Evolutionary conservation across 2,113 vertebrate species (phyloP), one percentile per base, ranked within the genome.

Genomic region (Raphicerus campestris): DNA sequence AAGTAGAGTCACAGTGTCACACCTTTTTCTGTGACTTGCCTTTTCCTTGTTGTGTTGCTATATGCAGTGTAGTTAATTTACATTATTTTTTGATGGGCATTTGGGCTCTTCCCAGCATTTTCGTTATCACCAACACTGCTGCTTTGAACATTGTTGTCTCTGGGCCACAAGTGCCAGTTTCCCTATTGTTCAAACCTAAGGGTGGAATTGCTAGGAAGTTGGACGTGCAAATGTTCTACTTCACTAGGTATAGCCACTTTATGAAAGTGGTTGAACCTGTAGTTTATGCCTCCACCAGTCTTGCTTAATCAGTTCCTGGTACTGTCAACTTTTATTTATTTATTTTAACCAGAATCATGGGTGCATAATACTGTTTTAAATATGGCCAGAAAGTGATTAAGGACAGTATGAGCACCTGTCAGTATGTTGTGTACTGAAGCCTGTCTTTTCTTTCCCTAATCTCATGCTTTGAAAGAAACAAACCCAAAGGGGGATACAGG

Each of bases 391-490:
- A 92, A 49, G 53, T 47, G 73, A 58, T 89, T 66, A 89, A 94
- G 78, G 30, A 60, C 55, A 89, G 1, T 60, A 19, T 89, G 58
- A 92, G 2, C 9, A 55, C 32, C 63, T 91, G 2, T 82, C 55
- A 35, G 10, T 91, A 63, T 93, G 15, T 58, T 66, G 51, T 70
- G 3, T 93, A 66, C 47, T 3, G 2, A 91, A 78, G 8, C 75
- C 49, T 84, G 6, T 66, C 20, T 42, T 89, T 56, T 42, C 39
- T 81, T 86, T 86, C 63, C 89, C 20, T 32, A 63, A 28, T 39
- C 6, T 89, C 39, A 42, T 58, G 58, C 47, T 97, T 87, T 83
- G 66, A 95, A 75, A 90, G 45, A 97, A 94, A 60, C 16, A 83
- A 70, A 49, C 70, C 60, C 15, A 39, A 55, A 91, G 53, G 24